Base-by-base conservation (phyloP, 1,140 invertebrate species). In the Tetramorium simillimum region DNA sequence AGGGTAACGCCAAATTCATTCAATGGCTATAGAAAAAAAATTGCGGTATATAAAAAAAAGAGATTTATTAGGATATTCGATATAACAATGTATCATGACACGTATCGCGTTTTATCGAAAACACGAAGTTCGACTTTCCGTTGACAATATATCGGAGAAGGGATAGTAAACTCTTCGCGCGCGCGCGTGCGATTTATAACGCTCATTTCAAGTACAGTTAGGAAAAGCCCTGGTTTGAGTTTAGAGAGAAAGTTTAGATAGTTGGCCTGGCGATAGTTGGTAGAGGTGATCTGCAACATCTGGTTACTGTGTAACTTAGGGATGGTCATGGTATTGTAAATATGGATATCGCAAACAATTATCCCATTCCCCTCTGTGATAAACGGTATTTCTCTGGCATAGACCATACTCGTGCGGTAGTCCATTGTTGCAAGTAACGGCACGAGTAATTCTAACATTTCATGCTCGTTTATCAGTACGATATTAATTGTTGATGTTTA, bases 251-350 rank as follows among this genome's bases (percentile, higher is more conserved):
- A 87, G 88, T 89, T 87, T 28, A 56, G 75, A 90, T 89, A 86
- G 85, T 89, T 87, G 56, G 76, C 24, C 58, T 43, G 33, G 33
- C 33, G 33, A 33, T 33, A 33, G 33, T 33, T 33, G 28, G 43
- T 49, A 60, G 18, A 33, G 24, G 77, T 49, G 75, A 81, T 73
- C 70, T 56, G 77, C 70, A 89, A 84, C 88, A 89, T 89, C 78
- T 87, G 77, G 62, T 89, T 86, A 86, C 84, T 46, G 51, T 89
- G 28, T 84, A 89, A 89, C 86, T 76, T 78, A 53, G 46, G 85
- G 72, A 87, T 87, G 58, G 65, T 53, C 76, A n/a, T 49, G 53
- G 46, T 72, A 75, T n/a, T 75, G 40, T 84, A 84, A 84, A 84
- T 75, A 75, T 84, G n/a, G 80, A 73, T 84, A 84, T 75, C 12